These are phyloP conservation scores for Thymelicus acteon DNA, from an alignment of 2,888 invertebrate genomes.

Conservation along the genomic window DNA sequence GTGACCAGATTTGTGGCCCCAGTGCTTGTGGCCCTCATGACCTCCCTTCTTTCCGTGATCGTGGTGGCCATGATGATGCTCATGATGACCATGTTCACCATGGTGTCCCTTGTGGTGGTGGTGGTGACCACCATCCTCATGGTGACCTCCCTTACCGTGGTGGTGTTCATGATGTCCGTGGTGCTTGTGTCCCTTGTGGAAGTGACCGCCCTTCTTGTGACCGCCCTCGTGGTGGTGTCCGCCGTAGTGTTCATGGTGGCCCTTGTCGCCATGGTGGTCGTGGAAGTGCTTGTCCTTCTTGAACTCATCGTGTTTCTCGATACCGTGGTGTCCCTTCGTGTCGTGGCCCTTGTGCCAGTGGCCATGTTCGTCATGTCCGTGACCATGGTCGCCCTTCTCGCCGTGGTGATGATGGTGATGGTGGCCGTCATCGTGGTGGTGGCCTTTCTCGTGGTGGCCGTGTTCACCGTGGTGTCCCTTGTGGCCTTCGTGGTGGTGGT, in stretches of 20 bases:
- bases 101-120: conserved; percentile 92
- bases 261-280: conserved; percentile 92
- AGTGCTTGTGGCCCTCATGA: conserved; percentile 91
- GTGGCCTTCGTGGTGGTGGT: conserved; percentile 88
- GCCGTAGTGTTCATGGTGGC: conserved; percentile 91
- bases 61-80: conserved; percentile 89
- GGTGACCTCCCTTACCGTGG: conserved; percentile 91
- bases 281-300: conserved; percentile 94
- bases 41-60: conserved; percentile 92
- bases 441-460: conserved; percentile 86
- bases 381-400: conserved; percentile 87
- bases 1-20: conserved; percentile 87
- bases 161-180: conserved; percentile 90
- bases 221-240: conserved; percentile 90
- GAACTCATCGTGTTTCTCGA: conserved; percentile 93
- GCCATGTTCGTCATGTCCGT: conserved; percentile 83
- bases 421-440: conserved; percentile 87
- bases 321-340: conserved; percentile 93
- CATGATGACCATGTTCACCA: conserved; percentile 90
- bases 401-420: conserved; percentile 86
- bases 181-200: conserved; percentile 92
- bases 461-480: conserved; percentile 86
- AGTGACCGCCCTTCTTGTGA: conserved; percentile 91
- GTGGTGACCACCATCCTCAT: conserved; percentile 90
- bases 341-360: conserved; percentile 93